Evolutionary conservation across 2,797 vertebrate species (phyloP), one percentile per base, ranked within the genome.

Genomic region (Anabas testudineus): DNA sequence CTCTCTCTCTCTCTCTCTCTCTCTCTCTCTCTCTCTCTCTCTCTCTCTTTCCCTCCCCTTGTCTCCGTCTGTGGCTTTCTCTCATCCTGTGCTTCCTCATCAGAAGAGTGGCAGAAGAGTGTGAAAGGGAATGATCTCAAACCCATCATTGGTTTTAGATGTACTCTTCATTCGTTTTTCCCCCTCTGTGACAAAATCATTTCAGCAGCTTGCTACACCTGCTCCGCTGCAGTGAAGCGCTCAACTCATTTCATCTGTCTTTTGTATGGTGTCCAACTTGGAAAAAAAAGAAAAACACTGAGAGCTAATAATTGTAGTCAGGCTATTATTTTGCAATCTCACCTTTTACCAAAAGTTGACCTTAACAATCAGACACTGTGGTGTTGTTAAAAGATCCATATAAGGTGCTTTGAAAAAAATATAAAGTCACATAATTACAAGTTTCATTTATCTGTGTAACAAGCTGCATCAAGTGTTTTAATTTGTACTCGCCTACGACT

Each of bases 111-210:
- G 86, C 82, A 85, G 88, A 85, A 76, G 77, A 84, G 83, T 87
- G 89, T 90, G 87, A 92, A 90, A 91, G 84, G 69, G 90, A 92
- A 90, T 87, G 86, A 90, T 91, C 86, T 89, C 87, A 85, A 90
- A 92, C 83, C 87, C 88, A 88, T 91, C 89, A 92, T 87, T 89
- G 81, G 87, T 90, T 89, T 91, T 86, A 90, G 87, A 92, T 90
- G 86, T 86, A 88, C 84, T 87, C 78, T 69, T 85, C 86, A 85
- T 86, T 88, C 58, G 37, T 82, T 84, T 83, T 84, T 82, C 66
- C 76, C 82, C 62, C 57, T 87, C 83, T 81, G 76, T 87, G 83
- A 89, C 84, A 86, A 87, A 86, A 85, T 91, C 88, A 87, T 91
- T 89, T 80, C 36, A 12, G 71, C 67, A 49, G 81, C 76, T 74